These are phyloP conservation scores for Agriopis aurantiaria DNA, from an alignment of 2,888 invertebrate genomes.

Conservation along the genomic window DNA sequence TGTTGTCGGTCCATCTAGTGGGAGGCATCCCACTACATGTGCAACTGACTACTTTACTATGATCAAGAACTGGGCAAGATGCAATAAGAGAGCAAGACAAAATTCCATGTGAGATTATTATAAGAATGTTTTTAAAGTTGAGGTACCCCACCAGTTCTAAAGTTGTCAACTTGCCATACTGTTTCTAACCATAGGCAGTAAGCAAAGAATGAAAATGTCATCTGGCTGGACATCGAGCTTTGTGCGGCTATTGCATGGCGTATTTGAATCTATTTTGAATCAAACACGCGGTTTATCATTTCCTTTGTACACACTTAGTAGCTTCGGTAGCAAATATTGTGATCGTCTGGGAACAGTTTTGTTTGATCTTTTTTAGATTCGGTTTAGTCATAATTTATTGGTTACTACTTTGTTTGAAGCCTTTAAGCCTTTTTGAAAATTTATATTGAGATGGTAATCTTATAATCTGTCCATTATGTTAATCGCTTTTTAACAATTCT, in stretches of 20 bases:
- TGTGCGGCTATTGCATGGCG: slow-evolving; percentile 23
- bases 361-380: slow-evolving; percentile 12
- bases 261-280: slow-evolving; percentile 34
- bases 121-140: too few relatives aligned
- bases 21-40: too few relatives aligned
- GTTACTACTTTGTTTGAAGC: too few relatives aligned
- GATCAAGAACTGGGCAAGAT: too few relatives aligned
- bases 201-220: slow-evolving; percentile 43
- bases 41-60: too few relatives aligned
- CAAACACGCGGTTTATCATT: slow-evolving; percentile 36
- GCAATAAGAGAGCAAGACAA: too few relatives aligned
- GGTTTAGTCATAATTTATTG: not conserved
- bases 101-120: too few relatives aligned
- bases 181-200: slow-evolving; percentile 10
- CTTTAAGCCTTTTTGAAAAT: too few relatives aligned
- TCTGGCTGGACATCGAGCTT: slow-evolving; percentile 28
- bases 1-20: too few relatives aligned
- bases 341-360: slow-evolving; percentile 8
- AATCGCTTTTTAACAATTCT: too few relatives aligned
- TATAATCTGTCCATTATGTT: not conserved
- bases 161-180: slow-evolving; percentile 7
- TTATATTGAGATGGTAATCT: not conserved
- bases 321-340: slow-evolving; percentile 12
- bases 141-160: not conserved
- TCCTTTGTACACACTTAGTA: slow-evolving; percentile 18